Evolutionary conservation across 1,140 invertebrate genomes (phyloP).

Genomic region (Drosophila baimaii): DNA sequence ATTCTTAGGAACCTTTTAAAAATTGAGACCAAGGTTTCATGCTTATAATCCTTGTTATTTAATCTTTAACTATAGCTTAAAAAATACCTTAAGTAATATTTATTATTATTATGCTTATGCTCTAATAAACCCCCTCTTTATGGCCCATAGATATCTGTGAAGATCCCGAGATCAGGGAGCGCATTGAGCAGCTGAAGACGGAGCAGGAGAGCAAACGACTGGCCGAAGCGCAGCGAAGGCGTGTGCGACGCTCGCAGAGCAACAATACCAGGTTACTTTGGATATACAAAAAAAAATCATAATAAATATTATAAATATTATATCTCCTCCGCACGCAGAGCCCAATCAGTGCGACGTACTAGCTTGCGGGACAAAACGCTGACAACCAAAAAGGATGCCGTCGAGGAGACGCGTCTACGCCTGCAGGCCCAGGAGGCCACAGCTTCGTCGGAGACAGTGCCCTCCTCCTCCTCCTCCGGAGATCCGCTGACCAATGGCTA

Average conservation of each 20-base stretch:
- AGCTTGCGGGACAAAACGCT: conserved; percentile 97
- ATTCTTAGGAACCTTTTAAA: no score
- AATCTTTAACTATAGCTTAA: no score
- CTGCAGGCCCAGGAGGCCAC: conserved; percentile 87
- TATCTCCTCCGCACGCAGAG: conserved; percentile 81
- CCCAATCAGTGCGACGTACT: conserved; percentile 95
- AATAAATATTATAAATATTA: neutral
- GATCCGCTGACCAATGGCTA: conserved; percentile 65
- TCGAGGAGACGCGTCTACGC: conserved; percentile 93
- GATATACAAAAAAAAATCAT: neutral
- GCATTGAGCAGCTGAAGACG: conserved; percentile 94
- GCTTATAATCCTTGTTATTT: no score
- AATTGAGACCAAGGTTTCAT: no score
- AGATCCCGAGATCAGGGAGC: conserved; percentile 95
- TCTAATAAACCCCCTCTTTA: no score
- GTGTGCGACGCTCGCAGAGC: conserved; percentile 87
- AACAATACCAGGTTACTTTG: conserved; percentile 86
- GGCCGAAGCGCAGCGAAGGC: conserved; percentile 87
- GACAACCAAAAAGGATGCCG: conserved; percentile 97
- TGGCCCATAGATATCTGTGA: conserved; percentile 99
- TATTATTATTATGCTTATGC: neutral
- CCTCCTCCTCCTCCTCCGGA: conserved; percentile 12
- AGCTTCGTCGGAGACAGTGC: conserved; percentile 48
- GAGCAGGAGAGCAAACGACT: conserved; percentile 94
- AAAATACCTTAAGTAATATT: no score